These are phyloP conservation scores for Myrmecophaga tridactyla DNA, from an alignment of 2,113 vertebrate genomes.

Conservation along the genomic window DNA sequence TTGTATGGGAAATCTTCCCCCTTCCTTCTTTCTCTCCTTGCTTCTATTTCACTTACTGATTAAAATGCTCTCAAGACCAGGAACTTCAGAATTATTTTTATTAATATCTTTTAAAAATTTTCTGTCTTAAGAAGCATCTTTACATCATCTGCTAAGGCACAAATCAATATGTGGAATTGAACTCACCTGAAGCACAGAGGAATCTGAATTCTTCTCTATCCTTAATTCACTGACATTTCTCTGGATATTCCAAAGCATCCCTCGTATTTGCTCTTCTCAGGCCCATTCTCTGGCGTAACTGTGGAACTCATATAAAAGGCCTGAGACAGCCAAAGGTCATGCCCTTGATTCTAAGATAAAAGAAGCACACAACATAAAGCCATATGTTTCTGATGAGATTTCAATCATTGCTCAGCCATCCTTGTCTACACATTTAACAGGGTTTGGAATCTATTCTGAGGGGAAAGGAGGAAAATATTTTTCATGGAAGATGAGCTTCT, in stretches of 20 bases:
- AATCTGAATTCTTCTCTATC: not conserved
- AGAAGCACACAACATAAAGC: not conserved
- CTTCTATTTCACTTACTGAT: not conserved
- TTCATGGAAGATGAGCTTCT: not conserved
- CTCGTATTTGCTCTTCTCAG: not conserved
- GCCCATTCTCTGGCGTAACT: not conserved
- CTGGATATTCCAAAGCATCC: not conserved
- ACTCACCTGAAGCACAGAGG: not conserved
- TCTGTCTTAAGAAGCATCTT: not conserved
- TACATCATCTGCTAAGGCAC: not conserved
- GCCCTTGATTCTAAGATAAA: not conserved
- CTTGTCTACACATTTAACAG: not conserved
- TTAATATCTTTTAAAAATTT: not conserved
- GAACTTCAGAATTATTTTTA: not conserved
- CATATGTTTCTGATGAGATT: not conserved
- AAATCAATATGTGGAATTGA: not conserved
- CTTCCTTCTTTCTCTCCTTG: fast-evolving
- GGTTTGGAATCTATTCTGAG: not conserved
- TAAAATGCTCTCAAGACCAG: not conserved
- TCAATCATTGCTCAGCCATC: not conserved
- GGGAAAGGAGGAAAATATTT: slow-evolving; percentile 29
- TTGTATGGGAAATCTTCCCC: too few species aligned
- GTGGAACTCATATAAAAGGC: not conserved
- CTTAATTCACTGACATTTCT: not conserved
- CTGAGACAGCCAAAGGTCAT: not conserved